A percentile compares a stretch with the other conserved stretches of the same genome.
Conservation (phyloP, 2,797 vertebrate genomes). For the Gymnothorax reevesii region DNA sequence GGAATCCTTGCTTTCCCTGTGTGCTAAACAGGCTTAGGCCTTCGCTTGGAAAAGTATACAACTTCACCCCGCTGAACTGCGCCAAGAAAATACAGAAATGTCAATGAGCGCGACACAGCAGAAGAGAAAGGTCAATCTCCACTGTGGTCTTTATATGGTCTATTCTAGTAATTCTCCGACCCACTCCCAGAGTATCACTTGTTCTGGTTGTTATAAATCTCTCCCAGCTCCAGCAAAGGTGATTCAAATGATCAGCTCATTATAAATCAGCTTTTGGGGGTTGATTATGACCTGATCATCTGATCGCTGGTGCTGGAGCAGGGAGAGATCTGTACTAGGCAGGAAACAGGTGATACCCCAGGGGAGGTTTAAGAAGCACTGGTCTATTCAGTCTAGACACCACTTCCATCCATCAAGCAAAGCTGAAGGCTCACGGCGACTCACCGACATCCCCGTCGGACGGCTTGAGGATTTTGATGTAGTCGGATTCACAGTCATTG, state of each 20-base stretch:
- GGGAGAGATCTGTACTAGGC: no score
- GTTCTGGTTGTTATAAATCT: no score
- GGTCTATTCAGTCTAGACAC: background rate
- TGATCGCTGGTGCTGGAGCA: no score
- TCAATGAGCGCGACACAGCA: no score
- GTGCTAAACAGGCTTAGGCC: background rate
- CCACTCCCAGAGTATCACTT: no score
- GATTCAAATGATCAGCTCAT: no score
- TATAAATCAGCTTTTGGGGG: no score
- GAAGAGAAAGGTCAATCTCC: background rate
- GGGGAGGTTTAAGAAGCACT: no score
- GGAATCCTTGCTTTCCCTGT: background rate
- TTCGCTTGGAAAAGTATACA: background rate
- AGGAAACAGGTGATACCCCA: no score
- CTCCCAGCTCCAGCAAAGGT: no score
- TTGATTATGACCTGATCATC: no score
- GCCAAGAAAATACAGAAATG: background rate
- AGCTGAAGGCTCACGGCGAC: constrained; percentile 27
- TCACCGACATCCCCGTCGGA: constrained; percentile 63
- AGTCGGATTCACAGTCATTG: constrained; percentile 74
- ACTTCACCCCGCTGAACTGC: background rate
- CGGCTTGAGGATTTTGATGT: constrained; percentile 71
- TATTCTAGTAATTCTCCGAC: no score
- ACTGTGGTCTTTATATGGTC: background rate
- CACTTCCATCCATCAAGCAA: background rate